Evolutionary conservation across 1,140 invertebrate genomes (phyloP).

Genomic region (Aphidius ervi): DNA sequence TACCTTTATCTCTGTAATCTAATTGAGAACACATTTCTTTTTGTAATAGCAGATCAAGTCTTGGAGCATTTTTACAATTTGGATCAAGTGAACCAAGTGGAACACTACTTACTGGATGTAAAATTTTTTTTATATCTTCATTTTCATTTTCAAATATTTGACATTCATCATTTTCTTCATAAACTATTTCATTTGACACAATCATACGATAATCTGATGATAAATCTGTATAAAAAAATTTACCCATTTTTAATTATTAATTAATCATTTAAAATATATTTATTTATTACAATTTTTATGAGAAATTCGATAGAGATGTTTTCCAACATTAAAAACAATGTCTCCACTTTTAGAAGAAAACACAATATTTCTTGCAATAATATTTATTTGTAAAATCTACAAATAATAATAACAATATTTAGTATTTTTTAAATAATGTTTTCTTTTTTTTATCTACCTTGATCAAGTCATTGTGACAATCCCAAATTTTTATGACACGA

Average conservation of each 20-base stretch:
- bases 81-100: slow-evolving; percentile 28
- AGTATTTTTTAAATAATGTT: neutral
- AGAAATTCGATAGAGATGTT: slow-evolving; percentile 30
- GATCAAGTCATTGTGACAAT: slow-evolving; percentile 26
- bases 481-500: slow-evolving; percentile 32
- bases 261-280: neutral
- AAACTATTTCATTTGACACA: slow-evolving; percentile 18
- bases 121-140: slow-evolving; percentile 18
- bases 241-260: neutral
- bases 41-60: slow-evolving; percentile 24
- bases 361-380: slow-evolving; percentile 11
- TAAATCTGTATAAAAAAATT: slow-evolving; percentile 28
- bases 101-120: slow-evolving; percentile 27
- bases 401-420: slow-evolving; percentile 9
- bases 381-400: slow-evolving; percentile 31
- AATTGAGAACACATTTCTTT: slow-evolving; percentile 26
- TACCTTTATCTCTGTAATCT: slow-evolving; percentile 30
- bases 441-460: slow-evolving; percentile 22
- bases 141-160: slow-evolving; percentile 11
- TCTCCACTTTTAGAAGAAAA: slow-evolving; percentile 31
- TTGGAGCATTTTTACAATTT: slow-evolving; percentile 9
- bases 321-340: slow-evolving; percentile 30
- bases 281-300: slow-evolving; percentile 31
- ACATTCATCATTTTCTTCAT: slow-evolving; percentile 18
- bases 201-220: slow-evolving; percentile 30